phyloP scores from a whole-genome alignment of 2,888 invertebrate species.

The Drosophila mayaguana region DNA sequence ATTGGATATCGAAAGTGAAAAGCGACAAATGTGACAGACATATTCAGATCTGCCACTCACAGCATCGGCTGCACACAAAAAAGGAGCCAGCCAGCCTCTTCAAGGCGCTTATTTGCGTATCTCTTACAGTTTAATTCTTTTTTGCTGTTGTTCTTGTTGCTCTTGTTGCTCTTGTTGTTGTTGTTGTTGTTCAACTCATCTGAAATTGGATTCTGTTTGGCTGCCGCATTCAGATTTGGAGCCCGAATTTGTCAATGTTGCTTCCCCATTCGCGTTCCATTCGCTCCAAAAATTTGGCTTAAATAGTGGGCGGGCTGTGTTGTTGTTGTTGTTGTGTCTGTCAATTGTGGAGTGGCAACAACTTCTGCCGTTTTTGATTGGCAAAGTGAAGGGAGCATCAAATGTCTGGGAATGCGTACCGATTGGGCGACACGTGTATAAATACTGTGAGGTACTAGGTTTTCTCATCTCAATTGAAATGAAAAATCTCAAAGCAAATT shows the following conservation, averaged over 20 bases:
- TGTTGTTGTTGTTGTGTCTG: slow-evolving; percentile 31
- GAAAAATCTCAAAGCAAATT: slow-evolving; percentile 60
- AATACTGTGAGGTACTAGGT: slow-evolving; percentile 7
- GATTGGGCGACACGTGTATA: slow-evolving; percentile 44
- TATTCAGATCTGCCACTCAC: slow-evolving; percentile 33
- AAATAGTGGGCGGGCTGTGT: slow-evolving; percentile 47
- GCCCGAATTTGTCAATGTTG: slow-evolving; percentile 56
- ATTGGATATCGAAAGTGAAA: slow-evolving; percentile 75
- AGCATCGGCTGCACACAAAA: slow-evolving; percentile 54
- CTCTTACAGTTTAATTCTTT: slow-evolving; percentile 64
- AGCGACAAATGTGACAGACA: slow-evolving; percentile 36
- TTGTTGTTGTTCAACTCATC: slow-evolving; percentile 27
- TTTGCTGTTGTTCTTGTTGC: too few relatives aligned
- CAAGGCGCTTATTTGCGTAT: slow-evolving; percentile 71
- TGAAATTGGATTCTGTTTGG: slow-evolving; percentile 63
- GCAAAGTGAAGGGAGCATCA: slow-evolving; percentile 72
- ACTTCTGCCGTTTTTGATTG: slow-evolving; percentile 47
- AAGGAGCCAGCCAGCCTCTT: slow-evolving; percentile 67
- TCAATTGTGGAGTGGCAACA: slow-evolving; percentile 55
- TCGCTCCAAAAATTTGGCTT: slow-evolving; percentile 42
- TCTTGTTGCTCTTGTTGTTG: slow-evolving; percentile 9
- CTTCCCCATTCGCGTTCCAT: slow-evolving; percentile 68
- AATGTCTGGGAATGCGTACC: slow-evolving; percentile 64
- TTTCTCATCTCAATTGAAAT: slow-evolving; percentile 29
- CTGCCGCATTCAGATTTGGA: slow-evolving; percentile 51